A percentile compares a stretch with the other conserved stretches of the same genome.
Conservation (phyloP, 2,888 invertebrate species). For the Resseliella maxima region DNA sequence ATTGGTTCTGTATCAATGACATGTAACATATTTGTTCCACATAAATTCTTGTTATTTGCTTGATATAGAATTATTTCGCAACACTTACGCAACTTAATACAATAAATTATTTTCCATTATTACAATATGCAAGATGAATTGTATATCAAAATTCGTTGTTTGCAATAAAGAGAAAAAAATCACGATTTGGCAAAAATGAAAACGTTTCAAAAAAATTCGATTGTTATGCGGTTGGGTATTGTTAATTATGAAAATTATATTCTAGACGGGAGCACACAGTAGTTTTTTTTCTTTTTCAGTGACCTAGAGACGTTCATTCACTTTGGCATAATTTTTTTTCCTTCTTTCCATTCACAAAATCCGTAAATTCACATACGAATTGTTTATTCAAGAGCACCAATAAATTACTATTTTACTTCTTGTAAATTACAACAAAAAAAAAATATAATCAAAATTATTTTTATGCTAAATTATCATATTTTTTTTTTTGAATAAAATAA, state of each 20-base stretch:
- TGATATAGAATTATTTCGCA: background rate
- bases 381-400: background rate
- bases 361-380: background rate
- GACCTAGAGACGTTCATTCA: conserved; percentile 24
- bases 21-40: background rate
- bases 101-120: conserved; percentile 12
- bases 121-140: conserved; percentile 23
- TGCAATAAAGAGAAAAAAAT: no score
- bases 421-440: no score
- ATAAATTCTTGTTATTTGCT: no score
- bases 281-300: background rate
- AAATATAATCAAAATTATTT: background rate
- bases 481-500: conserved; percentile 17
- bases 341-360: background rate
- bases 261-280: background rate
- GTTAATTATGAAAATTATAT: background rate
- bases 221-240: conserved; percentile 1
- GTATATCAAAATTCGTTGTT: conserved; percentile 34
- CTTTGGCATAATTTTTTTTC: background rate
- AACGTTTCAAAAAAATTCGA: conserved; percentile 32
- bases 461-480: background rate
- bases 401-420: background rate
- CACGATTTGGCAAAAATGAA: background rate
- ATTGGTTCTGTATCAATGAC: conserved; percentile 6
- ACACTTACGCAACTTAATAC: conserved; percentile 48